These are phyloP conservation scores for Lethocerus indicus DNA, from an alignment of 1,140 invertebrate genomes.

Conservation along the genomic window DNA sequence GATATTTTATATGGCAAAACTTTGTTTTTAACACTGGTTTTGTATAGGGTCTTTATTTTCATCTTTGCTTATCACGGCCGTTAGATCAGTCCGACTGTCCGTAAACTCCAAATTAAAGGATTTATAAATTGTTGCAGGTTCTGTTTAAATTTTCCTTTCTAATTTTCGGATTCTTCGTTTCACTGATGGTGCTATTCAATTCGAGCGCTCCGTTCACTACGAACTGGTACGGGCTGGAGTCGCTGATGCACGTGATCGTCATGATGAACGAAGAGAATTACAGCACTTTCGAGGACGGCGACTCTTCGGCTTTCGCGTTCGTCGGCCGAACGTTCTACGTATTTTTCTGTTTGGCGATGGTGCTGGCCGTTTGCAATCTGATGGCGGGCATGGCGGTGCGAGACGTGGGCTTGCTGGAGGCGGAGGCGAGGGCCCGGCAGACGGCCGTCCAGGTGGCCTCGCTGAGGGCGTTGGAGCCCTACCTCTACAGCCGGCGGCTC, in stretches of 20 bases:
- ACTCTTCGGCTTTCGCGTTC: slow-evolving; percentile 13
- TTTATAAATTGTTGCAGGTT: slow-evolving; percentile 23
- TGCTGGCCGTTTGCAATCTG: slow-evolving; percentile 28
- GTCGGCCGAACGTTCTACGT: slow-evolving; percentile 20
- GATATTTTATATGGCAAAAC: no score
- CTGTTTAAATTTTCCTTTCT: slow-evolving; percentile 31
- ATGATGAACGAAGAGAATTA: slow-evolving; percentile 41
- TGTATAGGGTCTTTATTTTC: no score
- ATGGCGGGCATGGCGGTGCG: slow-evolving; percentile 28
- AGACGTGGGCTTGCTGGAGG: slow-evolving; percentile 21
- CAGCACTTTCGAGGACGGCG: slow-evolving; percentile 22
- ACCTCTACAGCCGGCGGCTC: slow-evolving; percentile 5
- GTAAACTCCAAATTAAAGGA: no score
- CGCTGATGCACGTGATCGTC: slow-evolving; percentile 31
- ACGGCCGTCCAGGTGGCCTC: slow-evolving; percentile 18
- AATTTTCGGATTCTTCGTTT: slow-evolving; percentile 34
- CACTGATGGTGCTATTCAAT: slow-evolving; percentile 32
- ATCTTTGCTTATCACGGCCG: no score
- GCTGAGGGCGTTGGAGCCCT: slow-evolving; percentile 15
- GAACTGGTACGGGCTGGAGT: slow-evolving; percentile 26
- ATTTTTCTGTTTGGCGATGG: slow-evolving; percentile 23
- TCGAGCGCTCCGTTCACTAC: slow-evolving; percentile 24
- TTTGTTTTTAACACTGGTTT: no score
- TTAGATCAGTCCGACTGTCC: no score
- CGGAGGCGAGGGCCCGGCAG: slow-evolving; percentile 15